Base-by-base conservation (phyloP, 2,888 invertebrate species). In the Sphecodes monilicornis region DNA sequence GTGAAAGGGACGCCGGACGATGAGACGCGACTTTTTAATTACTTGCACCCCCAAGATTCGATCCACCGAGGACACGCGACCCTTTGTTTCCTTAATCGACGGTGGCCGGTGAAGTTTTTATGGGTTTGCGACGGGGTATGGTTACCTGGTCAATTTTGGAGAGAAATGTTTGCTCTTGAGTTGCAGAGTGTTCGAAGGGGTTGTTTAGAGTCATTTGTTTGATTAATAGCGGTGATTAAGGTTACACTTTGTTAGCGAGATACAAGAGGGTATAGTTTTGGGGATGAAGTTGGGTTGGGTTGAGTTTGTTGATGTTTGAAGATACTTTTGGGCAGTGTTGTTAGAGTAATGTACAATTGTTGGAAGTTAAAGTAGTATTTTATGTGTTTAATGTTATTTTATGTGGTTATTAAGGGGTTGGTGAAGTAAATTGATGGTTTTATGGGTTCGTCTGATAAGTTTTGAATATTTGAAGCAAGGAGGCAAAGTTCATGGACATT, bases 21-120 rank as follows among this genome's bases (percentile, higher is more conserved):
- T 66, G 66, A n/a, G 36, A 39, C n/a, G 68, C 39, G 68, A 8
- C 36, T 68, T 68, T 68, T 68, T 68, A 68, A 68, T 68, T 36
- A 39, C 36, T 68, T 13, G 13, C n/a, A 39, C 13, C 68, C 39
- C 66, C 16, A 18, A 32, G 5, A 18, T 3, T 3, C 2, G 36
- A 32, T 68, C 39, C 5, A 11, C n/a, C 60, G 60, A 18, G 16
- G 60, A 18, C 60, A 29, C 29, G 5, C 54, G 18, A 66, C 32
- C 66, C 32, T 36, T 8, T 22, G 66, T 22, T 36, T 36, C 18
- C 66, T 22, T 22, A 18, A 66, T 64, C 64, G 22, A 0, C 32
- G n/a, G 10, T 10, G 50, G 50, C n/a, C n/a, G n/a, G n/a, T 2
- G 8, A 54, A 11, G n/a, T n/a, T 54, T 50, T n/a, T n/a, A 54